Percentiles rank a stretch among this genome's conserved stretches.
phyloP scores from a whole-genome alignment of 2,888 invertebrate species.

The Melikaiella ostensackeni region DNA sequence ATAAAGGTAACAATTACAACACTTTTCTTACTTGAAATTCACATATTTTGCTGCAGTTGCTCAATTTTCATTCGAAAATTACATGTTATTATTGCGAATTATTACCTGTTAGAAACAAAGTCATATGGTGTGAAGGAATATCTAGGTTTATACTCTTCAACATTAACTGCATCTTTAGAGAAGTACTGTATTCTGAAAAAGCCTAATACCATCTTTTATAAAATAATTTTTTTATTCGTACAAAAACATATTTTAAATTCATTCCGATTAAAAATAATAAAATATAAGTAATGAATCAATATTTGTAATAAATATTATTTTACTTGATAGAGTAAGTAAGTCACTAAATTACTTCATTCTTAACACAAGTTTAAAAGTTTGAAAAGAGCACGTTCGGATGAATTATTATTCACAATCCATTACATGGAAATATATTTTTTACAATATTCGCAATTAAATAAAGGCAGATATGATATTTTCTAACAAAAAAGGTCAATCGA shows the following conservation, averaged over 20 bases:
- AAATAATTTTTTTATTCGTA: neutral
- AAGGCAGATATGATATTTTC: neutral
- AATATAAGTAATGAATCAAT: too few relatives aligned
- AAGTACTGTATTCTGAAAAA: neutral
- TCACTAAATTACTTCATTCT: too few relatives aligned
- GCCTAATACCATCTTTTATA: too few relatives aligned
- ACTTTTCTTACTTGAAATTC: neutral
- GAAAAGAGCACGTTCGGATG: too few relatives aligned
- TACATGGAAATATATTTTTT: neutral
- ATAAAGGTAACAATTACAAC: neutral
- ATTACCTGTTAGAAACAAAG: neutral
- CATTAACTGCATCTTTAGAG: neutral
- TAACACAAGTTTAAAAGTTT: too few relatives aligned
- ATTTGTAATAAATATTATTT: too few relatives aligned
- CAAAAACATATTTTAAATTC: neutral
- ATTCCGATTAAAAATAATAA: too few relatives aligned
- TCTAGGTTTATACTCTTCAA: neutral
- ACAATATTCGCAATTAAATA: neutral
- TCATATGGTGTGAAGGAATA: neutral
- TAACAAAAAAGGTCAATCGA: neutral
- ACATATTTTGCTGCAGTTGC: neutral
- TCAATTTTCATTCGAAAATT: neutral
- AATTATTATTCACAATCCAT: too few relatives aligned
- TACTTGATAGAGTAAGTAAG: too few relatives aligned
- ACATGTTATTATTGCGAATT: neutral